Conservation (phyloP, 2,888 invertebrate species). For the Pasiphila rectangulata region DNA sequence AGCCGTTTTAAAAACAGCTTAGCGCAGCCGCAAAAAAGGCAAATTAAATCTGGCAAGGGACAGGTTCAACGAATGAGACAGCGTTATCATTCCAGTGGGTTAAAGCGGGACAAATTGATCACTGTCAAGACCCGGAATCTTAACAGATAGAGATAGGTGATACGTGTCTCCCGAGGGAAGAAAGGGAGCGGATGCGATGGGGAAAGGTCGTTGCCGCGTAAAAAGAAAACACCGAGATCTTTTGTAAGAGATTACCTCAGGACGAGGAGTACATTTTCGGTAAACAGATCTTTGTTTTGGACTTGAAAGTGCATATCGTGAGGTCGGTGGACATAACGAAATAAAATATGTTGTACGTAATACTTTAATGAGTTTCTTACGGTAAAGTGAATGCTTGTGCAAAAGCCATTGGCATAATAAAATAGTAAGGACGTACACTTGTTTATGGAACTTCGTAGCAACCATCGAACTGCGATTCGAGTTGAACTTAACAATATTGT, state of each 20-base stretch:
- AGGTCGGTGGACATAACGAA: not conserved
- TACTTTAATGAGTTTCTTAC: too few species aligned
- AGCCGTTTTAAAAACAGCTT: conserved; percentile 42
- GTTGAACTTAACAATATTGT: too few species aligned
- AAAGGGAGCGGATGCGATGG: conserved; percentile 41
- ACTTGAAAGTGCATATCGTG: conserved; percentile 23
- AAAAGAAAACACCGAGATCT: conserved; percentile 61
- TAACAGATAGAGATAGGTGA: conserved; percentile 53
- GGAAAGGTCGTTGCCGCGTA: conserved; percentile 66
- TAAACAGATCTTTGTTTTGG: conserved; percentile 33
- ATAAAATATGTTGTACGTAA: too few species aligned
- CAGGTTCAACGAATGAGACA: conserved; percentile 60
- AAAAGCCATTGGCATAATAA: too few species aligned
- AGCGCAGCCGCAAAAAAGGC: conserved; percentile 56
- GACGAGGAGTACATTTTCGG: conserved; percentile 38
- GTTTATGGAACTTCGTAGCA: too few species aligned
- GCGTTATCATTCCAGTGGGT: conserved; percentile 47
- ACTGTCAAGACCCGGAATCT: conserved; percentile 59
- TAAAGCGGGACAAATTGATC: conserved; percentile 71
- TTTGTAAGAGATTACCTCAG: conserved; percentile 51
- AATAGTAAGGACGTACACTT: too few species aligned
- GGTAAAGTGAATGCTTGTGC: too few species aligned
- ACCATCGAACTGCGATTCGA: too few species aligned
- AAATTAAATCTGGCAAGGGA: conserved; percentile 58
- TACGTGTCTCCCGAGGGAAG: conserved; percentile 46